These are phyloP conservation scores for Dermatemys mawii DNA, from an alignment of 2,113 vertebrate genomes.

Conservation along the genomic window DNA sequence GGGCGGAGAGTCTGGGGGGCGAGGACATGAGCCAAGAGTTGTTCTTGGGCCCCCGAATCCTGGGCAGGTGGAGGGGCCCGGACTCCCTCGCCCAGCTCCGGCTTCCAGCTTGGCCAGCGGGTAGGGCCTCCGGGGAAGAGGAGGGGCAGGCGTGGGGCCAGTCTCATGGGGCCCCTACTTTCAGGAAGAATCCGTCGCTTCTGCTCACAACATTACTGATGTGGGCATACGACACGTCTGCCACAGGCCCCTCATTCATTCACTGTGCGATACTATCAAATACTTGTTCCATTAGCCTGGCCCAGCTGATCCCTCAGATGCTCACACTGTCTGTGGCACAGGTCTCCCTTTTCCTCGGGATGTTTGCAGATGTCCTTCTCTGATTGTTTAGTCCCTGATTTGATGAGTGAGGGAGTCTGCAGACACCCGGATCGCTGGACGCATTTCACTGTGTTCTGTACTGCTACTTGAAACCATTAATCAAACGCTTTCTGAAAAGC, in stretches of 20 bases:
- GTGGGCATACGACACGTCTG: constrained; percentile 14
- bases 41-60: too few relatives aligned
- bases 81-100: too few relatives aligned
- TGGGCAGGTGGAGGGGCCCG: too few relatives aligned
- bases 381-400: constrained; percentile 47
- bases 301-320: constrained; percentile 50
- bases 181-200: too few relatives aligned
- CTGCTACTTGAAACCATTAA: constrained; percentile 45
- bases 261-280: background rate
- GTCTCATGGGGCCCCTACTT: too few relatives aligned
- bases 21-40: too few relatives aligned
- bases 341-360: constrained; percentile 24
- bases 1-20: too few relatives aligned
- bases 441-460: background rate
- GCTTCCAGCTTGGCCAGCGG: too few relatives aligned
- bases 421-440: constrained; percentile 7
- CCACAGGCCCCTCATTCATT: background rate
- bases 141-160: too few relatives aligned
- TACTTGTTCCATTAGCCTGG: constrained; percentile 10
- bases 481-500: constrained; percentile 7
- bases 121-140: too few relatives aligned
- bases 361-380: constrained; percentile 38
- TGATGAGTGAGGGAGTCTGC: background rate
- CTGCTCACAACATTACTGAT: background rate
- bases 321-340: constrained; percentile 9